phyloP scores from a whole-genome alignment of 2,797 vertebrate genomes.

The Balearica regulorum region DNA sequence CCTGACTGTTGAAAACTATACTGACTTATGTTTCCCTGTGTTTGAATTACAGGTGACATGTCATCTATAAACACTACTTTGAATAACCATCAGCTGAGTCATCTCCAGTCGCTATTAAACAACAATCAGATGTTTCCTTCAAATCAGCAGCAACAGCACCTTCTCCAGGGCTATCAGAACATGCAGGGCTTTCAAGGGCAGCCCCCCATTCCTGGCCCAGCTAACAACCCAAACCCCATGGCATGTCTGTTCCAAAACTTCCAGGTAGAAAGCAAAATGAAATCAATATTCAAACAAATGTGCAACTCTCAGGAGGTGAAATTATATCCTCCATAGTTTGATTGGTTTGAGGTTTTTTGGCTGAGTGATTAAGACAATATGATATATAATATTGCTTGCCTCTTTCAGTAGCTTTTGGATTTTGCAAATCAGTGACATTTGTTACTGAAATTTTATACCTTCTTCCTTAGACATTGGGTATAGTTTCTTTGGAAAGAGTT shows the following conservation, averaged over 20 bases:
- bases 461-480: neutral
- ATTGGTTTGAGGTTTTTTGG: neutral
- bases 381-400: neutral
- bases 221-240: slow-evolving; percentile 84
- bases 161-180: slow-evolving; percentile 84
- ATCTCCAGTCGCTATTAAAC: slow-evolving; percentile 83
- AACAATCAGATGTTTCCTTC: slow-evolving; percentile 82
- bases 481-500: neutral
- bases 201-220: slow-evolving; percentile 79
- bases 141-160: slow-evolving; percentile 81
- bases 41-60: slow-evolving; percentile 82
- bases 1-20: neutral
- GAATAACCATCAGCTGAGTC: slow-evolving; percentile 83
- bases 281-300: neutral
- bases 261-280: slow-evolving; percentile 79
- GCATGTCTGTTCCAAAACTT: slow-evolving; percentile 94
- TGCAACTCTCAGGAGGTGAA: neutral
- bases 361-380: neutral
- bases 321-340: neutral
- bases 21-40: slow-evolving; percentile 66
- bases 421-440: neutral
- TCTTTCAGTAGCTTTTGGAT: neutral
- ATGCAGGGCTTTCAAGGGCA: slow-evolving; percentile 86
- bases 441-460: neutral
- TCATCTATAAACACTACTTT: slow-evolving; percentile 84